Conservation (phyloP, 2,113 vertebrate genomes). For the Hippoglossus stenolepis region DNA sequence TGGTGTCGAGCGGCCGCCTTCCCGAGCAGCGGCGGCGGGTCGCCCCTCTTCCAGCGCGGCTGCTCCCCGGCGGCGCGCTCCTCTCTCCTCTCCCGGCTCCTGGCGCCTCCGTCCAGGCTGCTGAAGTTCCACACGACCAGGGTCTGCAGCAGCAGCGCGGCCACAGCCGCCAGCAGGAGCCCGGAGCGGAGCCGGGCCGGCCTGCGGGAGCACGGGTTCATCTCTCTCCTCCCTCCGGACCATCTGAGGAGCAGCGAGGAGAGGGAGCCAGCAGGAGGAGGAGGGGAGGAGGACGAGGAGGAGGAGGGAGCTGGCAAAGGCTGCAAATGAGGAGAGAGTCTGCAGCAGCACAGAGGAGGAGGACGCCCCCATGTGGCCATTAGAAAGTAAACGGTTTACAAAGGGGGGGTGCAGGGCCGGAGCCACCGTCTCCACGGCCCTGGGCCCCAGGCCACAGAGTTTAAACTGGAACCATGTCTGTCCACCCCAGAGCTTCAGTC, state of each 20-base stretch:
- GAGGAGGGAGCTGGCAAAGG: conserved; percentile 59
- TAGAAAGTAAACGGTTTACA: conserved; percentile 10
- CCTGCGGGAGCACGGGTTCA: conserved; percentile 90
- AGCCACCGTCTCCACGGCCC: neutral
- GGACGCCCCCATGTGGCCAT: conserved; percentile 63
- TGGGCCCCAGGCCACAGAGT: neutral
- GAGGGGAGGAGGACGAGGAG: conserved; percentile 9
- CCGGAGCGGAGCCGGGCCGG: conserved; percentile 90
- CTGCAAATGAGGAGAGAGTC: conserved; percentile 65
- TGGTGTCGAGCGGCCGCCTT: conserved; percentile 75
- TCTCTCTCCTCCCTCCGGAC: conserved; percentile 76
- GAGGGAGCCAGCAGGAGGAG: conserved; percentile 48
- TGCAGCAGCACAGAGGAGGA: conserved; percentile 30
- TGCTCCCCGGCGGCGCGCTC: conserved; percentile 69
- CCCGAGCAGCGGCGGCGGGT: conserved; percentile 71
- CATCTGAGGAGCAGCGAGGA: conserved; percentile 71
- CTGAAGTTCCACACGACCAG: conserved; percentile 97
- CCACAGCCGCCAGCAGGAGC: conserved; percentile 88
- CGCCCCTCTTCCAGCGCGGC: conserved; percentile 65
- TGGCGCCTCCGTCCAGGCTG: conserved; percentile 85
- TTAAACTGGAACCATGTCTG: too few relatives aligned
- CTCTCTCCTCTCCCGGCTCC: conserved; percentile 82
- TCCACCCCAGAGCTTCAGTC: too few relatives aligned
- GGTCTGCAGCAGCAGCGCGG: conserved; percentile 93
- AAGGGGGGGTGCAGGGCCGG: neutral